Evolutionary conservation across 92 coral and sea anemone species (phyloP), one percentile per base, ranked within the genome.

Genomic region (Heteractis magnifica): DNA sequence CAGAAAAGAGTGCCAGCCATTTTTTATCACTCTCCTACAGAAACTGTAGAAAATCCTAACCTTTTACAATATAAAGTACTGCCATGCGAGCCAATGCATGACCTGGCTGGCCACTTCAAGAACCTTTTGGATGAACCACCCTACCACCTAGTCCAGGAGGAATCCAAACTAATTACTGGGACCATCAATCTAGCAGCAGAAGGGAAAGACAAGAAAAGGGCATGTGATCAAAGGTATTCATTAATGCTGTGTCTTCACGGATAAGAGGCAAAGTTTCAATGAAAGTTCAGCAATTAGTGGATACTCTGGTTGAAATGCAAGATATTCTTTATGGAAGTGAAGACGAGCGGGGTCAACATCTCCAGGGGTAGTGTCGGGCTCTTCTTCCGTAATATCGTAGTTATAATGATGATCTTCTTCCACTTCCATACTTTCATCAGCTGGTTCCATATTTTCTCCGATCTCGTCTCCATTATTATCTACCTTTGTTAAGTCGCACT

Each of bases 271-370:
- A 0, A 34, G 34, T 34, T 8, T 44, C 59, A 41, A 51, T 80
- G 15, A 85, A 77, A 34, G 83, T 85, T 19, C 83, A 85, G 51
- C 77, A 60, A 56, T 64, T 77, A 64, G 21, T 85, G 23, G 83
- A 85, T 70, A 85, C 88, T 10, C 83, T 85, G 10, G 88, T 85
- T 59, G 83, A 85, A 49, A 85, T 85, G 72, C 44, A 85, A 78
- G 88, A 77, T 9, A 59, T 85, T 6, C 56, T 80, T 4, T 78
- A 85, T 72, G 34, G 59, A 44, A 4, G 82, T 81, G 91, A 84
- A 6, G 72, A 65, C 20, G 13, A 26, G 51, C 76, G 86, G n/a
- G n/a, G 34, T 26, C 34, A 26, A 26, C 34, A 26, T 26, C 34
- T 26, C 34, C 34, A 26, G 34, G 34, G 34, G 34, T 26, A 26